A percentile compares a stretch with the other conserved stretches of the same genome.
Evolutionary conservation across 30 jellyfish, hydroid and myxozoan species (phyloP).

Genomic region (Aurelia coerulea): DNA sequence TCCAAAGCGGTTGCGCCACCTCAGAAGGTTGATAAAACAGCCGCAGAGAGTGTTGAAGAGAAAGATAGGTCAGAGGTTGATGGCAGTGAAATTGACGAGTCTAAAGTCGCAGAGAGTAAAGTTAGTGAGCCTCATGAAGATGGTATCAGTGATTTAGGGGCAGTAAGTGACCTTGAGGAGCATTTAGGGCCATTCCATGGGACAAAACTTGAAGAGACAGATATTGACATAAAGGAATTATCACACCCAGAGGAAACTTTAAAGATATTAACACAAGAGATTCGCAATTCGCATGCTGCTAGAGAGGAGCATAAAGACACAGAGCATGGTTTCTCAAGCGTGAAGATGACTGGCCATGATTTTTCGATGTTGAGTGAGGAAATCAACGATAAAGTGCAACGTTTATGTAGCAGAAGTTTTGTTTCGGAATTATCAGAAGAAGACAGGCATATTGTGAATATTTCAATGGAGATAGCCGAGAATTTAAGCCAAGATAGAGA

Average conservation of each 20-base stretch:
- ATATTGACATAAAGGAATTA: slow-evolving; percentile 52
- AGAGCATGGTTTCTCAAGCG: not conserved
- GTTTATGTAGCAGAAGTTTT: slow-evolving; percentile 43
- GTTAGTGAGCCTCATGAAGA: slow-evolving; percentile 13
- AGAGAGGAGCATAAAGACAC: slow-evolving; percentile 1
- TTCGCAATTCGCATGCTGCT: slow-evolving; percentile 13
- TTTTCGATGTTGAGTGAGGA: slow-evolving; percentile 50
- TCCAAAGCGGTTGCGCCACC: not conserved
- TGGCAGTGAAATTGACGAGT: not conserved
- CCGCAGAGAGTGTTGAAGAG: not conserved
- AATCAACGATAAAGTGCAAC: slow-evolving; percentile 39
- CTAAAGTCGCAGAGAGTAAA: not conserved
- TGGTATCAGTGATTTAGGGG: slow-evolving; percentile 22
- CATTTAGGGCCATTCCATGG: slow-evolving; percentile 76
- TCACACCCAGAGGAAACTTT: slow-evolving; percentile 73
- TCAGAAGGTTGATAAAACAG: not conserved
- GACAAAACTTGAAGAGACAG: slow-evolving; percentile 63
- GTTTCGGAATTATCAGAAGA: slow-evolving; percentile 65
- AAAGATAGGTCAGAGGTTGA: not conserved
- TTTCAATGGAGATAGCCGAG: slow-evolving; percentile 77
- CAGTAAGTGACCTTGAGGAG: slow-evolving; percentile 39
- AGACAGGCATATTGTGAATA: slow-evolving; percentile 60
- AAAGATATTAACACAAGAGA: slow-evolving; percentile 52
- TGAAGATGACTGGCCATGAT: slow-evolving; percentile 53
- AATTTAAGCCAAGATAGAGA: slow-evolving; percentile 29